Evolutionary conservation across 2,797 vertebrate species (phyloP), one percentile per base, ranked within the genome.

Genomic region (Setipinna tenuifilis): DNA sequence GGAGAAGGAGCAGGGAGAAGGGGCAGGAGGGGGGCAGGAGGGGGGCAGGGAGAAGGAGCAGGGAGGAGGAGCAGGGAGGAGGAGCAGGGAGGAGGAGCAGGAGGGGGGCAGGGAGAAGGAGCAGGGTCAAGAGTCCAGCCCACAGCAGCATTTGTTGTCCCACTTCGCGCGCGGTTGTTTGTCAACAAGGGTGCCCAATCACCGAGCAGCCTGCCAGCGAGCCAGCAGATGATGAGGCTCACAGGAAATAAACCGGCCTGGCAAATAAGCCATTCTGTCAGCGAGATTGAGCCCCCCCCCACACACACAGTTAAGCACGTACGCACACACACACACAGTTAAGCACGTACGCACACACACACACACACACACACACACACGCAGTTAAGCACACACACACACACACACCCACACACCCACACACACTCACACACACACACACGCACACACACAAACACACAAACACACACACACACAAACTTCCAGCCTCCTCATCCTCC

Each of bases 201-300:
- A 48, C n/a, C 44, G 21, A 23, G 84, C 31, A 19, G 17, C 16
- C 14, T 23, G 46, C 48, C n/a, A 28, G 82, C 28, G 54, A 48
- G 65, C 58, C 12, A 21, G n/a, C 16, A 78, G 46, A 41, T 83
- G 82, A 86, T 86, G 81, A 84, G 46, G 28, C 46, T 83, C 83
- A 2, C 28, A 75, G 83, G 82, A 87, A 25, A 31, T 83, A 83
- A 82, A 84, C 19, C 59, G 10, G 48, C 35, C 25, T 81, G 44
- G 25, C 50, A 65, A 86, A 81, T 28, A 65, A 86, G 31, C 81
- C n/a, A 71, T 75, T 86, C 59, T 82, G 83, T 82, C 25, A 71
- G 82, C 82, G 80, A 75, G 16, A 68, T 81, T 35, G 61, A 31
- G 48, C 28, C 35, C 35, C 10, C n/a, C 58, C 28, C 12, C 50